These are phyloP conservation scores for Chlamydotis undulata DNA, from an alignment of 2,113 vertebrate species.

Conservation along the genomic window DNA sequence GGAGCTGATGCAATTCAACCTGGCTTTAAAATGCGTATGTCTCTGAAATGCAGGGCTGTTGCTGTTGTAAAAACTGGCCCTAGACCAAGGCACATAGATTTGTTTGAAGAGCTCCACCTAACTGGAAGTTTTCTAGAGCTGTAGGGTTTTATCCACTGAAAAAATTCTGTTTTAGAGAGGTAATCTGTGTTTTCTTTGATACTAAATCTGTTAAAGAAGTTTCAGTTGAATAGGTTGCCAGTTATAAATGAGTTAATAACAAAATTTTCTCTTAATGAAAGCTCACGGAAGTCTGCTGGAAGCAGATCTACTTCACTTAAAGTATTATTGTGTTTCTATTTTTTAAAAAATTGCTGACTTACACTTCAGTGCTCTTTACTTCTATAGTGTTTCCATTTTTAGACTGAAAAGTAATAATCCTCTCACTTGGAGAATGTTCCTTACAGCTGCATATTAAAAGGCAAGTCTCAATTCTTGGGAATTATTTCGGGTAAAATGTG, in stretches of 20 bases:
- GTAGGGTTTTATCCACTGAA: not conserved
- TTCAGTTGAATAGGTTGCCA: not conserved
- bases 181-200: not conserved
- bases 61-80: not conserved
- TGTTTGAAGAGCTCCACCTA: not conserved
- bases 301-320: not conserved
- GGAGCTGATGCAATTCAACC: not conserved
- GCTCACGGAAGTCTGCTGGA: accelerated
- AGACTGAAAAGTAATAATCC: not conserved
- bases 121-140: not conserved
- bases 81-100: accelerated
- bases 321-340: not conserved
- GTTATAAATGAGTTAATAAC: not conserved
- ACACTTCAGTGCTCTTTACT: not conserved
- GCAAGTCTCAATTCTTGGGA: not conserved
- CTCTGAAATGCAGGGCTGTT: not conserved
- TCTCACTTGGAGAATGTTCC: not conserved
- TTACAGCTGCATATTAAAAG: not conserved
- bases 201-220: not conserved
- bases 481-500: not conserved
- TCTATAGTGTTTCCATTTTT: not conserved
- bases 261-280: not conserved
- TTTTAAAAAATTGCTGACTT: not conserved
- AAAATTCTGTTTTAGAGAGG: not conserved
- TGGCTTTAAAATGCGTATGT: not conserved